Base-by-base conservation (phyloP, 92 coral and sea anemone species). In the Actinostola sp. region DNA sequence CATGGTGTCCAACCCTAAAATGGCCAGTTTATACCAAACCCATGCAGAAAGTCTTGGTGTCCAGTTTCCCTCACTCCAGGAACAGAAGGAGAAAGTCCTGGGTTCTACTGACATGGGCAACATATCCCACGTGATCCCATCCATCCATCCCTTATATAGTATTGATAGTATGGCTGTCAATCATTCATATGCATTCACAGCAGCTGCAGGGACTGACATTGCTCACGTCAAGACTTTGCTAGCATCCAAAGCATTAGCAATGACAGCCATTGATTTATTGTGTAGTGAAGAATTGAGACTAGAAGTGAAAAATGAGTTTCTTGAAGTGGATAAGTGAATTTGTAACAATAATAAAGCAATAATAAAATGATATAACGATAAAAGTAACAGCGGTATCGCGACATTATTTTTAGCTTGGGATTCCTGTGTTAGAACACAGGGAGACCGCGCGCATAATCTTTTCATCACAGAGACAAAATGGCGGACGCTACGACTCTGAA, bases 31-130 rank as follows among this genome's bases (percentile, higher is more conserved):
- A 20, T 94, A 94, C 65, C 90, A 94, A 74, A 72, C 80, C 24
- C 82, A 94, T 86, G 94, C 98, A 3, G 92, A 91, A 66, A 75
- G 76, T n/a, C 63, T 91, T 17, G 98, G 97, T 25, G 85, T 88
- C 32, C 61, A 63, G 54, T 94, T 85, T 72, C 80, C 68, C 21
- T 41, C 82, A 52, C 57, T 76, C 11, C 66, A 67, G 21, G 78
- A 60, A 50, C 75, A 48, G 31, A 67, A 78, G 30, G 63, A 46
- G 50, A 55, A 64, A 11, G 64, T 71, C 16, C 34, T 51, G 42
- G 86, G 79, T 8, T 81, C 87, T 13, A 86, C 90, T 19, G 97
- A 91, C 75, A 91, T 91, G 97, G 97, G 93, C 4, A 91, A 91
- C 74, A 87, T 91, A 13, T 91, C 97, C 0, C 88, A 91, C 60